phyloP scores from a whole-genome alignment of 2,888 invertebrate genomes.

The Disparrhopalites patrizii region DNA sequence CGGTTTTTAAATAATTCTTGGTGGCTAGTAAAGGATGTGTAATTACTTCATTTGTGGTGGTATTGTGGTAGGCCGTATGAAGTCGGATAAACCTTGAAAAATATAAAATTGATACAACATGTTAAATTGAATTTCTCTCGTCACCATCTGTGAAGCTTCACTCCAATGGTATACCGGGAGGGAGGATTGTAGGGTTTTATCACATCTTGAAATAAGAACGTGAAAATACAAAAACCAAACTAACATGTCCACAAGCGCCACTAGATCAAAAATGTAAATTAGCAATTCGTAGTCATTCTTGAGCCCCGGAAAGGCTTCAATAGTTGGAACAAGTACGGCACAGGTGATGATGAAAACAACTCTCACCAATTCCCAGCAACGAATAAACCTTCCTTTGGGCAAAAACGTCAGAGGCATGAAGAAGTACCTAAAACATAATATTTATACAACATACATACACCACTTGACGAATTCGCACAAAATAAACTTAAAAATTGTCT shows the following conservation, averaged over 20 bases:
- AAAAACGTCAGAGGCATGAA: conserved; percentile 18
- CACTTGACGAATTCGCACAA: neutral
- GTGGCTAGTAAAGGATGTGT: conserved; percentile 35
- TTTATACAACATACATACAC: neutral
- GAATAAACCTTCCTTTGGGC: conserved; percentile 19
- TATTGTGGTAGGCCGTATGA: conserved; percentile 30
- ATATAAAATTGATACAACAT: conserved; percentile 14
- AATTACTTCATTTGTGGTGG: conserved; percentile 30
- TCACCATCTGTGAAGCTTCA: too few species aligned
- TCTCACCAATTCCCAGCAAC: conserved; percentile 27
- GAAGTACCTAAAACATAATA: conserved; percentile 42
- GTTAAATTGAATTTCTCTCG: too few species aligned
- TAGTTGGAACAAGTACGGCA: conserved; percentile 25
- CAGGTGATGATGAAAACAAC: neutral
- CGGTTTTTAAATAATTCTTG: conserved; percentile 18
- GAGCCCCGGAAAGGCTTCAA: conserved; percentile 32
- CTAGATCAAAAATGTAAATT: conserved; percentile 27
- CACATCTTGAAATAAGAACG: neutral
- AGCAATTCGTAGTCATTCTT: conserved; percentile 24
- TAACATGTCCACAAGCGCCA: conserved; percentile 35
- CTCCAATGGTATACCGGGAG: too few species aligned
- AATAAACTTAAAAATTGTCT: neutral
- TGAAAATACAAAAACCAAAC: neutral
- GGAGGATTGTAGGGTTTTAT: neutral
- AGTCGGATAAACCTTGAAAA: conserved; percentile 30